Conservation (phyloP, 2,888 invertebrate genomes). For the Suillia variegata region DNA sequence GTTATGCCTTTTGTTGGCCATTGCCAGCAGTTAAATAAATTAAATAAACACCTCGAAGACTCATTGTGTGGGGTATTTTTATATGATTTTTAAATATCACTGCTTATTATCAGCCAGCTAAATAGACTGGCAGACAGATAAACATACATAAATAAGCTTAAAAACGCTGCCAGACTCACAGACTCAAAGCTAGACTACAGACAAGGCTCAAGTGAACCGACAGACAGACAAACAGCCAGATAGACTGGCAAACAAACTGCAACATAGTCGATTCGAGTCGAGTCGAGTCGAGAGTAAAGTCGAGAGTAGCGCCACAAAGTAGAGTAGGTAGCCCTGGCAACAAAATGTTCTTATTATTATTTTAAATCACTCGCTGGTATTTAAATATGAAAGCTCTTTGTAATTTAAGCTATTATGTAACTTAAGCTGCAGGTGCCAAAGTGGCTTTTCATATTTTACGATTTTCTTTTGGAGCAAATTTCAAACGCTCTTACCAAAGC, state of each 20-base stretch:
- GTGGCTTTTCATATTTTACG: constrained; percentile 26
- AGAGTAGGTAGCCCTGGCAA: too few relatives aligned
- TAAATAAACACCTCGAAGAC: not conserved
- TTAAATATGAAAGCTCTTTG: constrained; percentile 17
- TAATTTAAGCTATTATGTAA: constrained; percentile 26
- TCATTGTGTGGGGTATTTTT: too few relatives aligned
- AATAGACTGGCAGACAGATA: not conserved
- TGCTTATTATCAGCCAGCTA: not conserved
- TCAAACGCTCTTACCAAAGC: not conserved
- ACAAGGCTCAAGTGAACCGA: not conserved
- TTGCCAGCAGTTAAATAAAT: not conserved
- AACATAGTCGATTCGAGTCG: too few relatives aligned
- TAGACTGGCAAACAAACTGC: not conserved
- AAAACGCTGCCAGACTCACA: not conserved
- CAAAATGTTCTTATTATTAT: constrained; percentile 18
- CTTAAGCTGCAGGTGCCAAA: constrained; percentile 29
- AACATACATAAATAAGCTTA: not conserved
- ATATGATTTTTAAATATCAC: too few relatives aligned
- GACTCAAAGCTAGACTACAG: not conserved
- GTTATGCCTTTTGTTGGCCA: not conserved
- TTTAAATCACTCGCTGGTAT: constrained; percentile 21
- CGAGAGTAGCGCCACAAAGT: too few relatives aligned
- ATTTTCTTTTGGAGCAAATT: not conserved
- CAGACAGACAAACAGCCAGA: not conserved
- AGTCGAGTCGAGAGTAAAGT: too few relatives aligned